A percentile compares a stretch with the other conserved stretches of the same genome.
These are phyloP conservation scores for Chymomyza caudatula DNA, from an alignment of 2,888 invertebrate species.

Conservation along the genomic window DNA sequence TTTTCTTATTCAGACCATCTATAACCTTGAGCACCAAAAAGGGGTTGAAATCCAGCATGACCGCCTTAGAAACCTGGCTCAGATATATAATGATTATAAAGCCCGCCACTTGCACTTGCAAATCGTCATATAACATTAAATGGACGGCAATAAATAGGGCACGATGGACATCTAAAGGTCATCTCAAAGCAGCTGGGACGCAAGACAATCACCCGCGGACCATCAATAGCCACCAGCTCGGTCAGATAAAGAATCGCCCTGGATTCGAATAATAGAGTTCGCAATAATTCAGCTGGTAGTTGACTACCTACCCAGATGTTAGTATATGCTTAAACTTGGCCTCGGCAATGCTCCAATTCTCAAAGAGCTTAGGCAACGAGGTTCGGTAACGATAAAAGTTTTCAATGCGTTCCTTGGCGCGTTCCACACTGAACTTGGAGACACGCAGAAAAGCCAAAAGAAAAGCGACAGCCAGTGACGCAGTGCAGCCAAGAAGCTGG, in stretches of 20 bases:
- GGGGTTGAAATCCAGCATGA: conserved; percentile 80
- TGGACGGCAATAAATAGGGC: conserved; percentile 80
- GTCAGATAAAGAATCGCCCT: conserved; percentile 41
- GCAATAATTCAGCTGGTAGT: not conserved
- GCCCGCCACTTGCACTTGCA: conserved; percentile 79
- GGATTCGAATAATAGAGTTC: conserved; percentile 10
- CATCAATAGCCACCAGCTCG: conserved; percentile 71
- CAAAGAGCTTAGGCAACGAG: conserved; percentile 79
- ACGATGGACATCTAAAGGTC: conserved; percentile 78
- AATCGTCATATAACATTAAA: conserved; percentile 80
- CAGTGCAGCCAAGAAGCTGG: conserved; percentile 76
- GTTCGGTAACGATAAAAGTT: conserved; percentile 78
- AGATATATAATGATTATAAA: conserved; percentile 80
- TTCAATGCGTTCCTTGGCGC: conserved; percentile 79
- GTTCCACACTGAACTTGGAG: conserved; percentile 79
- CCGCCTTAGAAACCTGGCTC: conserved; percentile 78
- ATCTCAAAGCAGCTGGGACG: conserved; percentile 78
- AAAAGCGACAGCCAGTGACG: conserved; percentile 77
- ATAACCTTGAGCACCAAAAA: conserved; percentile 79
- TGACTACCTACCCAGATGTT: conserved; percentile 37
- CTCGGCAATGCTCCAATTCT: conserved; percentile 40
- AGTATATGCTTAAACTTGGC: conserved; percentile 25
- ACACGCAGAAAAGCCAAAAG: conserved; percentile 79
- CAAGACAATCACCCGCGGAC: conserved; percentile 78
- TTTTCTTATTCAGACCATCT: conserved; percentile 79